phyloP scores from a whole-genome alignment of 2,888 invertebrate species.

The Spodoptera littoralis region DNA sequence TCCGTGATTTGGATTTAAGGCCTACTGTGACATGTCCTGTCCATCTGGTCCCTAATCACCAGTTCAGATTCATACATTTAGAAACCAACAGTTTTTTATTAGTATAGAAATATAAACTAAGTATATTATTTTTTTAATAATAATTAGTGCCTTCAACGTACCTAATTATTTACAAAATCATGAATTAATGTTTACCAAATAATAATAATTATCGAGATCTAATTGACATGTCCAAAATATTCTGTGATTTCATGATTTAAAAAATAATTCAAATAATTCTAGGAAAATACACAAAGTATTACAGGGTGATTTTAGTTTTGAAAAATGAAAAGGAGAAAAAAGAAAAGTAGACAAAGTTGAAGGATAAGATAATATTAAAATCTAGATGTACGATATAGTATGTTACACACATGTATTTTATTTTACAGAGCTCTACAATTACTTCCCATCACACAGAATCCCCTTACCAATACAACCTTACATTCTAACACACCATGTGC shows the following conservation, averaged over 20 bases:
- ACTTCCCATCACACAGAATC: constrained; percentile 42
- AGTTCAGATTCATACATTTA: constrained; percentile 68
- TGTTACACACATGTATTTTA: constrained; percentile 41
- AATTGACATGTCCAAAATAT: constrained; percentile 53
- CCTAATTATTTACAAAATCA: constrained; percentile 53
- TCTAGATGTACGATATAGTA: constrained; percentile 29
- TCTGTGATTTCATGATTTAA: neutral
- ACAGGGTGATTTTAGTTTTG: constrained; percentile 17
- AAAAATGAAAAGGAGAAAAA: neutral
- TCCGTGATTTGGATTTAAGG: constrained; percentile 68
- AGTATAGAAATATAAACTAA: constrained; percentile 48
- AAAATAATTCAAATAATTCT: neutral
- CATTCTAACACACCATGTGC: constrained; percentile 83
- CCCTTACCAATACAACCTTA: constrained; percentile 62
- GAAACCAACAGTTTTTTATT: constrained; percentile 40
- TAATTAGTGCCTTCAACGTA: constrained; percentile 60
- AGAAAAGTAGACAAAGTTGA: constrained; percentile 18
- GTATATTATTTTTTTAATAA: constrained; percentile 35
- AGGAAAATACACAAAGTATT: constrained; percentile 14
- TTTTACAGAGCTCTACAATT: constrained; percentile 37
- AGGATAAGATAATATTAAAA: constrained; percentile 33
- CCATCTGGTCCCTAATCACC: constrained; percentile 82
- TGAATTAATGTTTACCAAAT: constrained; percentile 11
- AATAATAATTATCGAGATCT: constrained; percentile 14
- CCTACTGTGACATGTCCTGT: constrained; percentile 70